A percentile compares a stretch with the other conserved stretches of the same genome.
These are phyloP conservation scores for Antechinus flavipes DNA, from an alignment of 2,113 vertebrate species.

Conservation along the genomic window DNA sequence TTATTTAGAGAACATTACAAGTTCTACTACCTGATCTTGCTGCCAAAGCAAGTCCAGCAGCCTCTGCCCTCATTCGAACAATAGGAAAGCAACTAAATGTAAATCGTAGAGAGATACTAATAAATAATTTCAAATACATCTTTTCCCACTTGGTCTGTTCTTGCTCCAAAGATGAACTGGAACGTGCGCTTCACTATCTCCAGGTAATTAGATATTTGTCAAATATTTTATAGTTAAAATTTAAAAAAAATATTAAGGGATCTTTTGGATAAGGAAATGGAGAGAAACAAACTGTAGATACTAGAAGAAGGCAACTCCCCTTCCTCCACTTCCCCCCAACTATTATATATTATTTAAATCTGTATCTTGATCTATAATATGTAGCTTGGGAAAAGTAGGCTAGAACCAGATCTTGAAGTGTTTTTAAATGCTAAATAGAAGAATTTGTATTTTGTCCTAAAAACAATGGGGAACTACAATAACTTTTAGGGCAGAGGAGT, in stretches of 20 bases:
- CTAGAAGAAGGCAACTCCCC: neutral
- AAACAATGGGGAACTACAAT: neutral
- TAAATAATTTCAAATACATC: slow-evolving; percentile 99
- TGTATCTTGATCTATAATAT: neutral
- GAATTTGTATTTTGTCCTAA: neutral
- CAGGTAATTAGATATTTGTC: slow-evolving; percentile 88
- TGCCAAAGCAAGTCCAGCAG: slow-evolving; percentile 95
- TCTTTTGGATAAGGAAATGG: neutral
- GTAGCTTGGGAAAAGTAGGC: neutral
- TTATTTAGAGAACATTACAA: slow-evolving; percentile 93
- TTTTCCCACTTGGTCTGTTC: slow-evolving; percentile 99
- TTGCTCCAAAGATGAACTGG: slow-evolving; percentile 96
- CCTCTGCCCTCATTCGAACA: slow-evolving; percentile 94
- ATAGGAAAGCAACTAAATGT: slow-evolving; percentile 96
- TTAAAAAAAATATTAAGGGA: slow-evolving; percentile 31
- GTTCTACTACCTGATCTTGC: slow-evolving; percentile 96
- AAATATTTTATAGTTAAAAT: slow-evolving; percentile 35
- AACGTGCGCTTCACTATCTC: slow-evolving; percentile 95
- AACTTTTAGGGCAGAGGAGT: neutral
- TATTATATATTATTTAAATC: neutral
- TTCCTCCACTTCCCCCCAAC: neutral
- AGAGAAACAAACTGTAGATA: neutral
- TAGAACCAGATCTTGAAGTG: neutral
- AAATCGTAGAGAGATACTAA: slow-evolving; percentile 95
- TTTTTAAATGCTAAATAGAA: neutral